phyloP scores from a whole-genome alignment of 2,888 invertebrate species.

The Drosophila kuntzei region DNA sequence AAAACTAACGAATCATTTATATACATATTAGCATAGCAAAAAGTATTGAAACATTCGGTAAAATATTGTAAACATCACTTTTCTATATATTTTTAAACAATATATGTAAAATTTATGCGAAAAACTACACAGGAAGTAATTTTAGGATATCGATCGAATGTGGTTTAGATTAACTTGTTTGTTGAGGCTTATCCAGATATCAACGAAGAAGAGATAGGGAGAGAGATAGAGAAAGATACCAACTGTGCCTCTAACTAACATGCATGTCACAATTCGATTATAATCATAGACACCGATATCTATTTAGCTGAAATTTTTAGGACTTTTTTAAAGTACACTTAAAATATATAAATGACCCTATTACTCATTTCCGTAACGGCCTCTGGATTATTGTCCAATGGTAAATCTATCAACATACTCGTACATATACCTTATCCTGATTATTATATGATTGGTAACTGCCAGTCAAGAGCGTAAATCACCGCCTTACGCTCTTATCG shows the following conservation, averaged over 20 bases:
- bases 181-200: slow-evolving; percentile 4
- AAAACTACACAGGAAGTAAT: background rate
- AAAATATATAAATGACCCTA: background rate
- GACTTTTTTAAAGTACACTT: slow-evolving; percentile 1
- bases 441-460: slow-evolving; percentile 46
- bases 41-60: background rate
- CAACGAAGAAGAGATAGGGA: background rate
- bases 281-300: background rate
- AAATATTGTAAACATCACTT: no score
- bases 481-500: slow-evolving; percentile 58
- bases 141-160: slow-evolving; percentile 2
- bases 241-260: background rate
- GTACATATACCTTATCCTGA: slow-evolving; percentile 1
- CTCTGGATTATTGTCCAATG: slow-evolving; percentile 22
- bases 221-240: background rate
- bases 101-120: background rate
- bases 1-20: background rate
- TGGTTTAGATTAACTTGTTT: background rate
- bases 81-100: no score
- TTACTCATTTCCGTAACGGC: slow-evolving; percentile 22
- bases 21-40: background rate
- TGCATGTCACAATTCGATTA: background rate
- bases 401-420: slow-evolving; percentile 34
- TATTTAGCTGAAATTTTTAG: background rate
- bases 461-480: slow-evolving; percentile 56